Conservation (phyloP, 2,113 vertebrate genomes). For the Falco punctatus region DNA sequence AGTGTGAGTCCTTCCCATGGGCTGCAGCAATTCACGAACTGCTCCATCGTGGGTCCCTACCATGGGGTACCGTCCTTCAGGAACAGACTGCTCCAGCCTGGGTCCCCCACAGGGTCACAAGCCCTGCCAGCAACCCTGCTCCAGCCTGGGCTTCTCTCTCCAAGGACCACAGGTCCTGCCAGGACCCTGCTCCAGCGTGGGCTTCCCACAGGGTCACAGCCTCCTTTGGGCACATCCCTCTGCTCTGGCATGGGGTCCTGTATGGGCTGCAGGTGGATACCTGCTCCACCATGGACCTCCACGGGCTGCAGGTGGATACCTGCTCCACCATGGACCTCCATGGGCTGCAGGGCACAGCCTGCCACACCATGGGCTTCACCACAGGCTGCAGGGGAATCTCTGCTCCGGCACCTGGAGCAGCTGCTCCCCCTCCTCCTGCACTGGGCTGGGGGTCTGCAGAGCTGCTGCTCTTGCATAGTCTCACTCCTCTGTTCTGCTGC, state of each 20-base stretch:
- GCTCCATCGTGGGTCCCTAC: background rate
- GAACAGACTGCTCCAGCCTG: fast-evolving
- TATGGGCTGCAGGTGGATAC: background rate
- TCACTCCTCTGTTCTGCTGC: background rate
- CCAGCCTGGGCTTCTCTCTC: too few relatives aligned
- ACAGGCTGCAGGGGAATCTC: fast-evolving
- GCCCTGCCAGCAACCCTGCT: background rate
- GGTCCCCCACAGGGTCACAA: background rate
- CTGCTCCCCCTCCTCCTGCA: too few relatives aligned
- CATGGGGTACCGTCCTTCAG: background rate
- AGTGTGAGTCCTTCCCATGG: background rate
- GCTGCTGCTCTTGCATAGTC: background rate
- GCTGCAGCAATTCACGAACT: background rate
- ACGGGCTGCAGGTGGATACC: background rate
- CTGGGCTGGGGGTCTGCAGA: background rate
- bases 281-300: background rate
- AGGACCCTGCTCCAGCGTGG: background rate
- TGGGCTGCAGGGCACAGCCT: background rate
- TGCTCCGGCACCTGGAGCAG: fast-evolving
- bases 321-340: background rate
- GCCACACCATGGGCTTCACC: background rate
- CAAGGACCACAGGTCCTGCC: too few relatives aligned
- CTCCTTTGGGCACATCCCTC: too few relatives aligned
- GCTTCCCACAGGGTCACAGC: background rate
- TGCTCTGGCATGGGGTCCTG: too few relatives aligned